Evolutionary conservation across 2,797 vertebrate genomes (phyloP).

Genomic region (Vespertilio murinus): DNA sequence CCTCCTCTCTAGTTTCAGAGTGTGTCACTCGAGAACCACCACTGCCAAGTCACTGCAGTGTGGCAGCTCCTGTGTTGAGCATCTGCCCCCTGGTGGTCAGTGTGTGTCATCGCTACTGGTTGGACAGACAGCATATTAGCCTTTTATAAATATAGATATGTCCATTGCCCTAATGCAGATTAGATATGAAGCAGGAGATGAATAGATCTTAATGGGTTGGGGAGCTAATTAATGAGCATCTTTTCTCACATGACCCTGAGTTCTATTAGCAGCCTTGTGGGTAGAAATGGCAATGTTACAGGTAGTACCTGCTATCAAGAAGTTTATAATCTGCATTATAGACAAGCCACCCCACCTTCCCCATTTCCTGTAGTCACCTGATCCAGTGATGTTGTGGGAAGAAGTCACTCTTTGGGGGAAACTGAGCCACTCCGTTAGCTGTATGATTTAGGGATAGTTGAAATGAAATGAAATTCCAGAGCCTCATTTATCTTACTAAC

Average conservation of each 20-base stretch:
- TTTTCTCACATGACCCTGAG: neutral
- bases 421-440: neutral
- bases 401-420: neutral
- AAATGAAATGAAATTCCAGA: neutral
- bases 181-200: neutral
- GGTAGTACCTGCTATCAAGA: neutral
- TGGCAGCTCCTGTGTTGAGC: too few species aligned
- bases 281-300: neutral
- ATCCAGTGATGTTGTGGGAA: neutral
- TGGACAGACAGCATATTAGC: too few species aligned
- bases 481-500: neutral
- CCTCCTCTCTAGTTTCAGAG: too few species aligned
- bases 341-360: neutral
- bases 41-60: too few species aligned
- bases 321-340: neutral
- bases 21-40: too few species aligned
- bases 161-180: neutral
- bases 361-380: neutral
- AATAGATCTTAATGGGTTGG: neutral
- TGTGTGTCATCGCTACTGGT: too few species aligned
- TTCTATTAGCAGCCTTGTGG: neutral
- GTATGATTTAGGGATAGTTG: neutral
- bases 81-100: too few species aligned
- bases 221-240: neutral
- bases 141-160: neutral